Base-by-base conservation (phyloP, 2,797 vertebrate species). In the Setipinna tenuifilis region DNA sequence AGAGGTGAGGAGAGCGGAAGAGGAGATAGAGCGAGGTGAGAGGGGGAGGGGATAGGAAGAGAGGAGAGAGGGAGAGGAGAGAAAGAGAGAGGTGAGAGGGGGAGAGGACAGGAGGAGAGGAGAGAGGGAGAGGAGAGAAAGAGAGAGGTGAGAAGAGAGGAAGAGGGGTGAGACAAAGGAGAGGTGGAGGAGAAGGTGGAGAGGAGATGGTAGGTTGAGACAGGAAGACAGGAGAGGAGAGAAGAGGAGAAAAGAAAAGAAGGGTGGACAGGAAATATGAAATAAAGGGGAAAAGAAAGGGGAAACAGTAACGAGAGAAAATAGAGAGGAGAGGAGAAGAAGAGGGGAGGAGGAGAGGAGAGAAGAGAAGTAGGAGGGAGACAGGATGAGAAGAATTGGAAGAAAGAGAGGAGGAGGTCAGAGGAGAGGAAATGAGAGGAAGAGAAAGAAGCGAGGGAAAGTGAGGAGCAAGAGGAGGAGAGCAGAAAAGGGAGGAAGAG, bases 321-420 rank as follows among this genome's bases (percentile, higher is more conserved):
- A 41, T 3, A 31, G 35, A 41, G 35, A 41, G 35, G 5, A 41
- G 35, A 41, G 5, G 5, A 41, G 35, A 41, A 5, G 35, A 46
- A 19, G 71, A 10, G 31, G 14, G 41, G 57, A 80, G 62, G 84
- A 83, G 83, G 16, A 84, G 44, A 82, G 35, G 21, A 50, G 48
- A 81, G 46, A 5, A 50, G 41, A 17, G 35, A 59, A 61, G 31
- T 17, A 85, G 31, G 23, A 14, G 16, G 75, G 48, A 5, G 71
- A 62, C 16, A 16, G 1, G 46, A 83, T 46, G n/a, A 83, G 82
- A 19, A 5, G 9, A 28, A 19, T 50, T 3, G 41, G 58, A 57
- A n/a, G 48, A 23, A 25, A 35, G 81, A 88, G 41, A 82, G n/a
- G 35, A 54, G 35, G 28, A 28, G 68, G 46, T 65, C 68, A 7